These are phyloP conservation scores for Rhimphoctona megacephalus DNA, from an alignment of 2,888 invertebrate species.

Conservation along the genomic window DNA sequence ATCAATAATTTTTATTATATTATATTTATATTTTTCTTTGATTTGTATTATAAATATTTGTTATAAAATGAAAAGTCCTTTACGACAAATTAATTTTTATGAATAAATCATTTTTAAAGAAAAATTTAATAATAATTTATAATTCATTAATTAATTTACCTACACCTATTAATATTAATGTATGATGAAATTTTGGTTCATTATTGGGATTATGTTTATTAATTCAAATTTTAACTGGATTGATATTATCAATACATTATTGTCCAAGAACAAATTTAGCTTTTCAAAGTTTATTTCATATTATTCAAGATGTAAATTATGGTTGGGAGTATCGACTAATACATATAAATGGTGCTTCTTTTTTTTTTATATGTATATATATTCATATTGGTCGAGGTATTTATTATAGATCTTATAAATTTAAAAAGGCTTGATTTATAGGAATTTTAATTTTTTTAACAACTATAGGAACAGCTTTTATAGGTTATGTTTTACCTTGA, in stretches of 20 bases:
- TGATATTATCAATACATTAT: conserved; percentile 91
- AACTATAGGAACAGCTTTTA: conserved; percentile 90
- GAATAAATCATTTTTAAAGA: too few relatives aligned
- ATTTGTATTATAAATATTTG: conserved; percentile 82
- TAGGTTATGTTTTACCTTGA: conserved; percentile 87
- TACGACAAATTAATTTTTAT: too few relatives aligned
- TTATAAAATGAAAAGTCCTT: conserved; percentile 50
- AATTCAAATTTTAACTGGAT: conserved; percentile 89
- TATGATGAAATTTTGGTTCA: conserved; percentile 90
- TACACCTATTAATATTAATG: conserved; percentile 88
- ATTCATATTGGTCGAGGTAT: conserved; percentile 89
- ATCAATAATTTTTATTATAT: too few relatives aligned
- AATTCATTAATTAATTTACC: too few relatives aligned
- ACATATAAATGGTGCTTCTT: too few relatives aligned
- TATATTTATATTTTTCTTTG: conserved; percentile 87
- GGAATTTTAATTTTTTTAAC: conserved; percentile 89
- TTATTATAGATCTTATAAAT: conserved; percentile 87
- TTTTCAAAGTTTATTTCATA: conserved; percentile 89
- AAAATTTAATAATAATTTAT: too few relatives aligned
- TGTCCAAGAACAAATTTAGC: conserved; percentile 88
- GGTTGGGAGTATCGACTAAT: too few relatives aligned
- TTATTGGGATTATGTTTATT: conserved; percentile 88
- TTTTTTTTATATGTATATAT: conserved; percentile 90
- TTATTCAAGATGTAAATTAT: conserved; percentile 90
- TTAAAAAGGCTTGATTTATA: too few relatives aligned